These are phyloP conservation scores for Brassicogethes aeneus DNA, from an alignment of 2,888 invertebrate species.

Conservation along the genomic window DNA sequence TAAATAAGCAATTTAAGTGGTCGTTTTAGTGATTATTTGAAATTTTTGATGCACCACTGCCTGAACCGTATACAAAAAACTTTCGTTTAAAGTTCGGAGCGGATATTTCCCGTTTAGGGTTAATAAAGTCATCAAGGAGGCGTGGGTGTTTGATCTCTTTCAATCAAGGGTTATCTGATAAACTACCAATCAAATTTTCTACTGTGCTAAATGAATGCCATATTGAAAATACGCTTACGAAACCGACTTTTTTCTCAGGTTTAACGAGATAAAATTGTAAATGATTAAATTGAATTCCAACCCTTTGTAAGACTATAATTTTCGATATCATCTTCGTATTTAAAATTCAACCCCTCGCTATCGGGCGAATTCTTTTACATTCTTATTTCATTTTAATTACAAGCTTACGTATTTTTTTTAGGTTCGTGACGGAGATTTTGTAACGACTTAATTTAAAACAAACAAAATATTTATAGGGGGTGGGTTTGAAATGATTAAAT, in stretches of 20 bases:
- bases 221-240: too few species aligned
- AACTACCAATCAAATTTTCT: not conserved
- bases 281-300: too few species aligned
- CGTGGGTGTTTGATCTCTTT: conserved; percentile 24
- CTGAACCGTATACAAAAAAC: not conserved
- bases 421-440: conserved; percentile 14
- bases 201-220: not conserved
- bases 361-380: conserved; percentile 12
- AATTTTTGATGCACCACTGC: too few species aligned
- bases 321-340: not conserved
- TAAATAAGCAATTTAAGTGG: too few species aligned
- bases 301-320: too few species aligned
- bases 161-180: conserved; percentile 16
- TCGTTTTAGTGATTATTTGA: too few species aligned
- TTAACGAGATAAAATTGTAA: not conserved
- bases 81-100: conserved; percentile 4
- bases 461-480: conserved; percentile 14
- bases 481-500: conserved; percentile 9
- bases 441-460: conserved; percentile 22
- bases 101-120: conserved; percentile 18
- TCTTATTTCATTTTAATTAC: conserved; percentile 24
- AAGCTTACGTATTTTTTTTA: conserved; percentile 20
- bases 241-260: not conserved
- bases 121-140: conserved; percentile 24
- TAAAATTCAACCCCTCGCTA: conserved; percentile 7